Evolutionary conservation across 2,797 vertebrate genomes (phyloP).

Genomic region (Oceanodroma leucorhoa): DNA sequence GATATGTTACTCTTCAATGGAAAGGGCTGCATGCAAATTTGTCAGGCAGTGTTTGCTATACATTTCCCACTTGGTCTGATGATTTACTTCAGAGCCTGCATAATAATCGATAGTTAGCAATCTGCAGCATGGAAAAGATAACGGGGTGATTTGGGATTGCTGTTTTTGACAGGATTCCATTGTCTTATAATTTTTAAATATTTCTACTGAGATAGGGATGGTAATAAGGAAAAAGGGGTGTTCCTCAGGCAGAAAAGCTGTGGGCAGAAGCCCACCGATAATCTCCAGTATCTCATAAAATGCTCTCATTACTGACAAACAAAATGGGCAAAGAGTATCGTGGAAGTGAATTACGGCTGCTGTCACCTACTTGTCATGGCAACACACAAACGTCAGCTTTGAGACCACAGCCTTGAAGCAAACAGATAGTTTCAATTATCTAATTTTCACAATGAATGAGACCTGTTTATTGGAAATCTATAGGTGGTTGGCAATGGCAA

Average conservation of each 20-base stretch:
- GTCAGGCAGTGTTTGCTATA: neutral
- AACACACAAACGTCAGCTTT: neutral
- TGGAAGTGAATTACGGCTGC: constrained; percentile 34
- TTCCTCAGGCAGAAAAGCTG: neutral
- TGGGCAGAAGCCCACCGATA: neutral
- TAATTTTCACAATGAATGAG: constrained; percentile 74
- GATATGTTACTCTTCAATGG: neutral
- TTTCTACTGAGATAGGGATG: neutral
- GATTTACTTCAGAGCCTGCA: neutral
- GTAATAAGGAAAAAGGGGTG: neutral
- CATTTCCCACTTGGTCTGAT: neutral
- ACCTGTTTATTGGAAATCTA: constrained; percentile 74
- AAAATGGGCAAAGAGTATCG: neutral
- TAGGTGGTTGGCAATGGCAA: constrained; percentile 60
- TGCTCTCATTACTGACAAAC: constrained; percentile 4
- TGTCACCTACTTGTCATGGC: constrained; percentile 48
- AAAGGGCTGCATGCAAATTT: neutral
- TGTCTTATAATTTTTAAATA: neutral
- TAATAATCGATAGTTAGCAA: neutral
- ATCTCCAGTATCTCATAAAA: constrained; percentile 8
- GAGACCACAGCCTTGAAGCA: constrained; percentile 58
- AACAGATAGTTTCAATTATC: constrained; percentile 72
- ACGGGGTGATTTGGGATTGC: neutral
- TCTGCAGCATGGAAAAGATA: neutral
- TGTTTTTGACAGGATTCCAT: neutral